These are phyloP conservation scores for Heterocephalus glaber DNA, from an alignment of 2,113 vertebrate species.

Conservation along the genomic window DNA sequence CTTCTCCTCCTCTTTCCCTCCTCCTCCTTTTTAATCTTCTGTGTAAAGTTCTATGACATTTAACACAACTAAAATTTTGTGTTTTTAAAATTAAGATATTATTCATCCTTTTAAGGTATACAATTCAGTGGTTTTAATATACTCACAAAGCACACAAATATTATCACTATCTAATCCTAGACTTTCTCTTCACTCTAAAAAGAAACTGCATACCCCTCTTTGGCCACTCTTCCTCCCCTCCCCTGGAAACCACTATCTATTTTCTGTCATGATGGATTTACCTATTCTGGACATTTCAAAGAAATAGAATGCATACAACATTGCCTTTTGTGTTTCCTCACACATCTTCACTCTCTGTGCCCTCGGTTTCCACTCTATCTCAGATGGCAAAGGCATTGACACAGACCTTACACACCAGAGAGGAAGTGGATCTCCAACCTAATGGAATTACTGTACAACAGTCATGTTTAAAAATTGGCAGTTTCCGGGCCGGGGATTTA, in stretches of 20 bases:
- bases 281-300: neutral
- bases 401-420: neutral
- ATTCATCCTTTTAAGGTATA: neutral
- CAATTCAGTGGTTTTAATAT: neutral
- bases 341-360: too few relatives aligned
- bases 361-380: neutral
- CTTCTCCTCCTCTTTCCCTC: too few relatives aligned
- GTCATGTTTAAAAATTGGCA: neutral
- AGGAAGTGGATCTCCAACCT: neutral
- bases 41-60: neutral
- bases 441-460: neutral
- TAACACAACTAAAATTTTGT: neutral
- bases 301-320: neutral
- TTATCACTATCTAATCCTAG: neutral
- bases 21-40: neutral
- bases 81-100: neutral
- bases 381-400: neutral
- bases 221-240: neutral
- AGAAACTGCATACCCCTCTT: neutral
- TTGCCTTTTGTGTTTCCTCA: neutral
- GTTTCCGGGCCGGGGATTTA: too few relatives aligned
- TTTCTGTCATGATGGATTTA: neutral
- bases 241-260: neutral
- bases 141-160: neutral
- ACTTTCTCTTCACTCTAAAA: neutral